Base-by-base conservation (phyloP, 2,113 vertebrate species). In the Lophius piscatorius region DNA sequence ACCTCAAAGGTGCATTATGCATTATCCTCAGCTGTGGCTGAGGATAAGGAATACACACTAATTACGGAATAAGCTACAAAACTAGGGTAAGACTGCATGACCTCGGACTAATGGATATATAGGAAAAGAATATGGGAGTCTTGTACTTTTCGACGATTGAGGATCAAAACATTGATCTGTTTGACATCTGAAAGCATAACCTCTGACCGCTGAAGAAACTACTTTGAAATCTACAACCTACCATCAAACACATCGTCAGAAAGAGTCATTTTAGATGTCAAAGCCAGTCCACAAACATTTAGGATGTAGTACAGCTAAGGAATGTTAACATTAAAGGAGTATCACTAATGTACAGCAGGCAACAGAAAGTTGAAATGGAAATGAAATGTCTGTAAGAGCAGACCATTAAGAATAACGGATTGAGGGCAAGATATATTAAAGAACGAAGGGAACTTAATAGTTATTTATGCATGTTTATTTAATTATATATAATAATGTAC, bases 101-200 rank as follows among this genome's bases (percentile, higher is more conserved):
- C 80, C 74, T 78, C 82, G 71, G 41, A 80, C 60, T 76, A 80
- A 87, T 84, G 60, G 77, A 82, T 84, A 71, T 54, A 69, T 71
- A 66, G 75, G 57, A 62, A 70, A 69, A 57, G 23, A 81, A 61
- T 29, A 70, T 68, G 59, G 50, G 50, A 22, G 33, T 38, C 54
- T 65, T 20, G 9, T 13, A 18, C 33, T 20, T 38, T 73, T 63
- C 70, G 46, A 69, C 4, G 14, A 61, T 16, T 4, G 22, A 38
- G 51, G 61, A 66, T 77, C 39, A 76, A 62, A 77, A 62, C 26
- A 42, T 23, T 66, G 70, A 83, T 80, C 67, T 22, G 6, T 64
- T 72, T 73, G 42, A 76, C 74, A 51, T 75, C 18, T 64, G 51
- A 61, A 48, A 72, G 13, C 29, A 46, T 44, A 59, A 75, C 55